phyloP scores from a whole-genome alignment of 2,113 vertebrate genomes.

The Hylia prasina region DNA sequence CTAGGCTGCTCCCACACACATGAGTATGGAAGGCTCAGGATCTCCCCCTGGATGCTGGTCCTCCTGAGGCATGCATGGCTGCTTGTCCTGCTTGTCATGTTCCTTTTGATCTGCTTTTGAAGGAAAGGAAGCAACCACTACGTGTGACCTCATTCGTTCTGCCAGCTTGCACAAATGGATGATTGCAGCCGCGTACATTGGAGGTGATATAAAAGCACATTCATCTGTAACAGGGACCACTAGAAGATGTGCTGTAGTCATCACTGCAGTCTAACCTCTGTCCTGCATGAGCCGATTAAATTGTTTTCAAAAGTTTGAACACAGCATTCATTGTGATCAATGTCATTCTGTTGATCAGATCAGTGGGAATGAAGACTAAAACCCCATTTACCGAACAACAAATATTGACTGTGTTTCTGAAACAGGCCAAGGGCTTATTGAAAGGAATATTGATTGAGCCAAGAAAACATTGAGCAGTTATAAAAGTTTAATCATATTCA shows the following conservation, averaged over 20 bases:
- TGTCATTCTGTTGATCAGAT: constrained; percentile 15
- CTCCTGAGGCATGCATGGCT: not conserved
- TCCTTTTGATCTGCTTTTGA: not conserved
- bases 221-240: not conserved
- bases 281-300: not conserved
- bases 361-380: constrained; percentile 35
- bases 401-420: constrained; percentile 35
- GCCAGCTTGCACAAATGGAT: not conserved
- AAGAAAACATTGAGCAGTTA: constrained; percentile 54
- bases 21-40: not conserved
- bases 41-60: not conserved
- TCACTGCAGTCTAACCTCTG: not conserved
- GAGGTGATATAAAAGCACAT: not conserved
- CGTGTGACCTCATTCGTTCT: accelerated
- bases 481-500: constrained; percentile 57
- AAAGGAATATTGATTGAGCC: constrained; percentile 55
- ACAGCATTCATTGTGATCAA: not conserved
- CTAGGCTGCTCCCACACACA: not conserved
- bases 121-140: not conserved
- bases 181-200: accelerated
- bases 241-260: not conserved
- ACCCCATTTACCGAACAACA: constrained; percentile 19
- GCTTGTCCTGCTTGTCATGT: accelerated
- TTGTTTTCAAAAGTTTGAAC: constrained; percentile 39
- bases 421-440: constrained; percentile 27